Percentiles rank a stretch among this genome's conserved stretches.
Conservation (phyloP, 2,888 invertebrate species). For the Craniophora ligustri region DNA sequence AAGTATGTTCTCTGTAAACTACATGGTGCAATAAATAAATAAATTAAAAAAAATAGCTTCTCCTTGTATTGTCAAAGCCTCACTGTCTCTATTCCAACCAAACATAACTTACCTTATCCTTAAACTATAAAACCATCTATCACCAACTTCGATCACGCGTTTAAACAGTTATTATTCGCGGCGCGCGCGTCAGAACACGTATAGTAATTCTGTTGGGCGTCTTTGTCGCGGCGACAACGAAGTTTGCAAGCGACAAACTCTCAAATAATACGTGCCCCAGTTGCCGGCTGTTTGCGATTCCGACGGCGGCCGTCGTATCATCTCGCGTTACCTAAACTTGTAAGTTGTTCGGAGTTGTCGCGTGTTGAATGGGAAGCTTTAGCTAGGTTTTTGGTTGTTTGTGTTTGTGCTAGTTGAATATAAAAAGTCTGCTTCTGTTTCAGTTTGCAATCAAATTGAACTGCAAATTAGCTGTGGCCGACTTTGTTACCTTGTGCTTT, state of each 20-base stretch:
- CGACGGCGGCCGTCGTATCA: conserved; percentile 54
- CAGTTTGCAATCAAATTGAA: neutral
- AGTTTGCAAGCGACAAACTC: conserved; percentile 62
- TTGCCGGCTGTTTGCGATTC: conserved; percentile 59
- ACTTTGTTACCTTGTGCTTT: too few relatives aligned
- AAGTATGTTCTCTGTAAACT: too few relatives aligned
- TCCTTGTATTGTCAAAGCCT: too few relatives aligned
- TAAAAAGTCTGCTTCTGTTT: conserved; percentile 2
- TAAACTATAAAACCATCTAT: conserved; percentile 20
- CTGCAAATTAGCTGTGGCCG: neutral
- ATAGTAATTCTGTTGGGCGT: conserved; percentile 61
- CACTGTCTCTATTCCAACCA: neutral
- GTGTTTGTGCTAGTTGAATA: conserved; percentile 32
- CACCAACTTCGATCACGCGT: conserved; percentile 44
- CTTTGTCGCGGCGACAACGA: conserved; percentile 58
- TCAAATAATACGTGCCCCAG: conserved; percentile 62
- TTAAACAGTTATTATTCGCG: conserved; percentile 47
- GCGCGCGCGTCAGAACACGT: conserved; percentile 57
- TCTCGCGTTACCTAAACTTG: conserved; percentile 61
- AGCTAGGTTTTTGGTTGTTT: conserved; percentile 35
- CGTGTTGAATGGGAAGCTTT: conserved; percentile 44
- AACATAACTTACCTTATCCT: neutral
- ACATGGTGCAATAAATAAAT: too few relatives aligned
- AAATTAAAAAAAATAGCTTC: too few relatives aligned
- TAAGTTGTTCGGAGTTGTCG: conserved; percentile 50